Conservation (phyloP, 2,888 invertebrate species). For the Tortrix viridana region DNA sequence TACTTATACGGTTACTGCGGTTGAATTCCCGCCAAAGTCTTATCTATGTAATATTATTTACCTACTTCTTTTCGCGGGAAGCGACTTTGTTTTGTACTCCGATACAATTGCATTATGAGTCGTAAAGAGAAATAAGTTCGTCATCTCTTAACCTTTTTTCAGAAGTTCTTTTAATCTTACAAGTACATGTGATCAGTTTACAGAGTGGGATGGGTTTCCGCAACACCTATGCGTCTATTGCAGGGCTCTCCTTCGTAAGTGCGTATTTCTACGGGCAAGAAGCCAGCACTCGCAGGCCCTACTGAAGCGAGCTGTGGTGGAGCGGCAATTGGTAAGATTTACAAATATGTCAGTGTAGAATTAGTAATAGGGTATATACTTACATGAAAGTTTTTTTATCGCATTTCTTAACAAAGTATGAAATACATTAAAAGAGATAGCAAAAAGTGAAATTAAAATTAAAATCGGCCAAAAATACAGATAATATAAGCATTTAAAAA, state of each 20-base stretch:
- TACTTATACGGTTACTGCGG: neutral
- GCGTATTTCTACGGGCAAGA: neutral
- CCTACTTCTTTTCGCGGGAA: too few relatives aligned
- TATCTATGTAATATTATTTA: too few relatives aligned
- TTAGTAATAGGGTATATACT: too few relatives aligned
- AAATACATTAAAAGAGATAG: too few relatives aligned
- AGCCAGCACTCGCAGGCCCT: constrained; percentile 4
- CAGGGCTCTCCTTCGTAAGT: neutral
- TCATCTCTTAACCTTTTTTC: neutral
- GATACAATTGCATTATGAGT: neutral
- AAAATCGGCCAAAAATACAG: too few relatives aligned
- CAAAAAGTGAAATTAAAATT: too few relatives aligned
- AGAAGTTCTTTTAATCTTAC: neutral
- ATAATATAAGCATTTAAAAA: too few relatives aligned
- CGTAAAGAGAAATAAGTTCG: neutral
- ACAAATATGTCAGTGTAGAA: too few relatives aligned
- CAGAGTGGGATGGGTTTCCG: neutral
- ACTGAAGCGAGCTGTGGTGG: neutral
- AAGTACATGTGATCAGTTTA: neutral
- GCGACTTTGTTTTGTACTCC: too few relatives aligned
- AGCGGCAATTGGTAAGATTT: neutral
- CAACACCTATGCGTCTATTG: constrained; percentile 7
- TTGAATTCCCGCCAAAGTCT: too few relatives aligned
- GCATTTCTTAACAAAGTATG: too few relatives aligned
- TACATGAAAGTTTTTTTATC: neutral